Evolutionary conservation across 2,797 vertebrate genomes (phyloP).

Genomic region (Leontopithecus rosalia): DNA sequence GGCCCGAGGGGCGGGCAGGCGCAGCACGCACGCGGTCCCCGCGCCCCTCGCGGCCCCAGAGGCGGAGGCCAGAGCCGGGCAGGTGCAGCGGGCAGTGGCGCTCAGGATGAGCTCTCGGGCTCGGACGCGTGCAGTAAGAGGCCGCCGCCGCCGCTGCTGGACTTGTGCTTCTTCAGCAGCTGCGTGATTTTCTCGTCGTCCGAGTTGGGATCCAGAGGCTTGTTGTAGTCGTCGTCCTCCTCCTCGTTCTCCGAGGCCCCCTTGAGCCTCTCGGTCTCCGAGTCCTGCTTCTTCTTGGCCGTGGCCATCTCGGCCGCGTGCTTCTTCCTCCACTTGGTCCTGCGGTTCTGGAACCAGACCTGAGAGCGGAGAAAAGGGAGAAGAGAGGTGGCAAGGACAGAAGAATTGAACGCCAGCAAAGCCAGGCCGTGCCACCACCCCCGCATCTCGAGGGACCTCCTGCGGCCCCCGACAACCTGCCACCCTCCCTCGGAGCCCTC

Average conservation of each 20-base stretch:
- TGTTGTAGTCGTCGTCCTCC: conserved; percentile 97
- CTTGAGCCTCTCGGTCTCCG: conserved; percentile 94
- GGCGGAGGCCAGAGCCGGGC: not conserved
- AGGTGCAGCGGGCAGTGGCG: not conserved
- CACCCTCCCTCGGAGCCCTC: not conserved
- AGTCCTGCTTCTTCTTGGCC: conserved; percentile 98
- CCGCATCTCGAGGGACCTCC: fast-evolving
- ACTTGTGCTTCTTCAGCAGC: conserved; percentile 96
- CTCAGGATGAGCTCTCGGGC: conserved; percentile 91
- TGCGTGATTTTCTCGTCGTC: conserved; percentile 98
- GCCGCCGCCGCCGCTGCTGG: conserved; percentile 84
- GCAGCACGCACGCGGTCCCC: not conserved
- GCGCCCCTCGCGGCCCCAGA: not conserved
- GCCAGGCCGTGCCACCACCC: fast-evolving
- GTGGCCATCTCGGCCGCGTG: conserved; percentile 98
- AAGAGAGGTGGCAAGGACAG: not conserved
- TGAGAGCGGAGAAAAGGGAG: conserved; percentile 65
- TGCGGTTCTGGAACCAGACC: conserved; percentile 99
- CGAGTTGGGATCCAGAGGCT: conserved; percentile 96
- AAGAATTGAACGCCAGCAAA: not conserved
- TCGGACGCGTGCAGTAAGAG: conserved; percentile 92
- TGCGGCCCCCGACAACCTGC: not conserved
- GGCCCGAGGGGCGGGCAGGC: conserved; percentile 4
- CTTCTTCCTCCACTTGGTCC: conserved; percentile 97
- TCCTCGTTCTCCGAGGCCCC: conserved; percentile 95